Conservation (phyloP, 2,888 invertebrate genomes). For the Prosopocoilus inquinatus region DNA sequence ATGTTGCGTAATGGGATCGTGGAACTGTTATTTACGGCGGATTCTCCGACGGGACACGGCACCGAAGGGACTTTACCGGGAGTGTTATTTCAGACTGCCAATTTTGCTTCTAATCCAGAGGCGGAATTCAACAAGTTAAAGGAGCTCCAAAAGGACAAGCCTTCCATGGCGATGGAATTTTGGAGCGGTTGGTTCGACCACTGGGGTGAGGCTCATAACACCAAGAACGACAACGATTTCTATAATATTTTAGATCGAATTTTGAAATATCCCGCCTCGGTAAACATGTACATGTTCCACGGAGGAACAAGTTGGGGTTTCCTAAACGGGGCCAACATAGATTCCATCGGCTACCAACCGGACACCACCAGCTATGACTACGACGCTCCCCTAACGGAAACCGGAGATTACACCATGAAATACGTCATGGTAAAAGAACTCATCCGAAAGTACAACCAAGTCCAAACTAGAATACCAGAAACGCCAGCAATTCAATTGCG, state of each 20-base stretch:
- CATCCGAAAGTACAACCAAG: conserved; percentile 41
- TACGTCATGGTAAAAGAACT: conserved; percentile 63
- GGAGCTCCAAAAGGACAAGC: conserved; percentile 51
- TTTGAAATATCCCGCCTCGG: conserved; percentile 54
- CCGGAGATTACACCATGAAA: conserved; percentile 85
- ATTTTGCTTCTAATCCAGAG: conserved; percentile 12
- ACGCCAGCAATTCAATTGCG: conserved; percentile 36
- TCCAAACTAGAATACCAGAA: conserved; percentile 44
- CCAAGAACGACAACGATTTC: conserved; percentile 11
- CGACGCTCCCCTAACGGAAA: conserved; percentile 84
- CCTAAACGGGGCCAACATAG: conserved; percentile 61
- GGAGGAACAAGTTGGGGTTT: conserved; percentile 90
- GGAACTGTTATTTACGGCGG: conserved; percentile 57
- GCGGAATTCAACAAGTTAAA: conserved; percentile 24
- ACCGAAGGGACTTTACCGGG: conserved; percentile 8
- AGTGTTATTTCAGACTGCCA: conserved; percentile 34
- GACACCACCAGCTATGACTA: conserved; percentile 64
- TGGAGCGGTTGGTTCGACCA: conserved; percentile 40
- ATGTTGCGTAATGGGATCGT: conserved; percentile 46
- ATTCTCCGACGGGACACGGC: conserved; percentile 40
- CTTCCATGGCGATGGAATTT: conserved; percentile 59
- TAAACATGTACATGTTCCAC: conserved; percentile 90
- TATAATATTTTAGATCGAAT: conserved; percentile 27
- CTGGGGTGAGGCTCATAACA: conserved; percentile 13
- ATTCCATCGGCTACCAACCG: conserved; percentile 40